These are phyloP conservation scores for Hylaeus anthracinus DNA, from an alignment of 1,140 invertebrate species.

Conservation along the genomic window DNA sequence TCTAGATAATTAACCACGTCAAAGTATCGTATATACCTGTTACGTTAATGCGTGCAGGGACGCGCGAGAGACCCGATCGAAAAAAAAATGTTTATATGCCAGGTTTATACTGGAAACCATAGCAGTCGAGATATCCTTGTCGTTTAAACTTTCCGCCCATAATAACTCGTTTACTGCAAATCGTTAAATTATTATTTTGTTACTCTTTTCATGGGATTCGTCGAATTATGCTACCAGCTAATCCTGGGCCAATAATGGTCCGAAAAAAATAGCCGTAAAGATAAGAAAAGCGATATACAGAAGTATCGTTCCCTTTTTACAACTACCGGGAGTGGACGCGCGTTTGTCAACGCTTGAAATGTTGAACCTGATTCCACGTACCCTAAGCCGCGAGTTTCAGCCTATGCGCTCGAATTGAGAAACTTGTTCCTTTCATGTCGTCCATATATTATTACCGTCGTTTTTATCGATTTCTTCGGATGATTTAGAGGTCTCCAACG, in stretches of 20 bases:
- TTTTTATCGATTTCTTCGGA: conserved; percentile 25
- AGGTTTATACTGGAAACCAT: conserved; percentile 38
- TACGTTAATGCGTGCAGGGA: neutral
- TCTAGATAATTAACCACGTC: neutral
- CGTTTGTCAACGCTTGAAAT: conserved; percentile 31
- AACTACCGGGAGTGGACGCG: conserved; percentile 2
- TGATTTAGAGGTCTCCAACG: conserved; percentile 2
- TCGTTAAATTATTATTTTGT: conserved; percentile 1
- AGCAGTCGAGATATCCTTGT: conserved; percentile 18
- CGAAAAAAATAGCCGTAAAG: neutral
- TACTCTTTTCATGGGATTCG: neutral
- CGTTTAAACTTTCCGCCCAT: neutral
- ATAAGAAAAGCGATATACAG: conserved; percentile 32
- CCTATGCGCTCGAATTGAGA: conserved; percentile 16
- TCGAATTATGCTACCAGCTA: neutral
- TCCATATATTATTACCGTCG: conserved; percentile 21
- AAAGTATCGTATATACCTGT: neutral
- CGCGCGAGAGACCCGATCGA: neutral
- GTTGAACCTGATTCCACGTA: conserved; percentile 24
- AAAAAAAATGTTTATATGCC: conserved; percentile 45
- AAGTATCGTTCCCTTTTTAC: neutral
- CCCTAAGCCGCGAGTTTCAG: neutral
- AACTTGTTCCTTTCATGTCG: conserved; percentile 32
- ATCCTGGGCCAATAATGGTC: neutral
- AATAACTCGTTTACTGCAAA: neutral